Conservation (phyloP, 2,797 vertebrate genomes). For the Chrosomus eos region DNA sequence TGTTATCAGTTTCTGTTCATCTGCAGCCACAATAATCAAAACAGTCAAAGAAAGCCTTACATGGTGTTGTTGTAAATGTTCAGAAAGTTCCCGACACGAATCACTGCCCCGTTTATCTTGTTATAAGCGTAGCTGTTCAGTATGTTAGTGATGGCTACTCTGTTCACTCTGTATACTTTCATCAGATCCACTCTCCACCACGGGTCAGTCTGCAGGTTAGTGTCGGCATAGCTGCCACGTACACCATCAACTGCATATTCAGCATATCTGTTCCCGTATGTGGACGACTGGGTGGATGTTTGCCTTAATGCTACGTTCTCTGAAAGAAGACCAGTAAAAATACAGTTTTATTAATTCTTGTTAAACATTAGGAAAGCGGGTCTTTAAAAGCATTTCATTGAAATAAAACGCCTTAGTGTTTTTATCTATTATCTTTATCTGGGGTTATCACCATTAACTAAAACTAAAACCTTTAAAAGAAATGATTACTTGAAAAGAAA, state of each 20-base stretch:
- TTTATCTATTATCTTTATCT: no score
- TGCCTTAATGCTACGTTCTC: background rate
- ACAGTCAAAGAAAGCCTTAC: background rate
- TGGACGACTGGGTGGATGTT: background rate
- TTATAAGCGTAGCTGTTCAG: accelerated
- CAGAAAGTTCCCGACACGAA: background rate
- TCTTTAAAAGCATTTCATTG: no score
- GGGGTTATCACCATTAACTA: no score
- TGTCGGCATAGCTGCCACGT: accelerated
- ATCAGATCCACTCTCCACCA: background rate
- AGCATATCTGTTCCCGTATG: accelerated
- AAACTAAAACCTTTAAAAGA: no score
- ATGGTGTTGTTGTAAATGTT: background rate
- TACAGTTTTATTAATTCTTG: background rate
- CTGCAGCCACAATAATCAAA: background rate
- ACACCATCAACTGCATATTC: background rate
- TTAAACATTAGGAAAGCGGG: no score
- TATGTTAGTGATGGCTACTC: background rate
- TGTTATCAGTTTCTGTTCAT: background rate
- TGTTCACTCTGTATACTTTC: background rate
- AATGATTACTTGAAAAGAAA: no score
- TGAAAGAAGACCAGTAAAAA: background rate
- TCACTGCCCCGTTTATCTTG: background rate
- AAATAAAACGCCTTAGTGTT: no score
- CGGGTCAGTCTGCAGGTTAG: accelerated